Percentiles rank a stretch among this genome's conserved stretches.
Evolutionary conservation across 2,797 vertebrate species (phyloP).

Genomic region (Tapirus indicus): DNA sequence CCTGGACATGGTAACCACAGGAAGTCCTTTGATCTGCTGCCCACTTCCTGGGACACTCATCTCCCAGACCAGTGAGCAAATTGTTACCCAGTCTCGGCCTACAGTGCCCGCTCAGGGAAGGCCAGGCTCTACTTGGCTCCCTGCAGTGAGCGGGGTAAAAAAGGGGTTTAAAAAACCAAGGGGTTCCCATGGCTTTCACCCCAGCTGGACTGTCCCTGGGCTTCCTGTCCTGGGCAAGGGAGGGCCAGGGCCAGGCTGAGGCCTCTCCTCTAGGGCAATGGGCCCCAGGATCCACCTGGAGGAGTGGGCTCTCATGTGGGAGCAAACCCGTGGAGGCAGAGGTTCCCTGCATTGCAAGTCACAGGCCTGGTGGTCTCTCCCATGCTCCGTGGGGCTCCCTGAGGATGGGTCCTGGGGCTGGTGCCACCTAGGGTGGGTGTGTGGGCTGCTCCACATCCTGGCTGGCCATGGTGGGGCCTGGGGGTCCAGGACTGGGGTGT

Average conservation of each 20-base stretch:
- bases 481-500: background rate
- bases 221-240: background rate
- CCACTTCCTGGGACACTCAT: background rate
- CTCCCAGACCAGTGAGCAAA: background rate
- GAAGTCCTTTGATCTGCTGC: no score
- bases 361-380: background rate
- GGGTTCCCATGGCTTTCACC: background rate
- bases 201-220: background rate
- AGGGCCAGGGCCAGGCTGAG: background rate
- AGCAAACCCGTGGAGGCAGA: background rate
- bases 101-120: background rate
- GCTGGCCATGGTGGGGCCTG: background rate
- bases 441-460: background rate
- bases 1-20: no score
- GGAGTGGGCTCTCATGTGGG: background rate
- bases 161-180: background rate
- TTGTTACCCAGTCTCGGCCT: fast-evolving
- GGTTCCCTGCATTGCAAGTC: background rate
- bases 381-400: background rate
- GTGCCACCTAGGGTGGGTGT: background rate
- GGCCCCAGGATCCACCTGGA: background rate
- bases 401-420: background rate
- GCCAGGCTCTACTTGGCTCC: background rate
- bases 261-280: background rate
- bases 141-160: no score